These are phyloP conservation scores for Phlogophora meticulosa DNA, from an alignment of 2,888 invertebrate genomes.

Conservation along the genomic window DNA sequence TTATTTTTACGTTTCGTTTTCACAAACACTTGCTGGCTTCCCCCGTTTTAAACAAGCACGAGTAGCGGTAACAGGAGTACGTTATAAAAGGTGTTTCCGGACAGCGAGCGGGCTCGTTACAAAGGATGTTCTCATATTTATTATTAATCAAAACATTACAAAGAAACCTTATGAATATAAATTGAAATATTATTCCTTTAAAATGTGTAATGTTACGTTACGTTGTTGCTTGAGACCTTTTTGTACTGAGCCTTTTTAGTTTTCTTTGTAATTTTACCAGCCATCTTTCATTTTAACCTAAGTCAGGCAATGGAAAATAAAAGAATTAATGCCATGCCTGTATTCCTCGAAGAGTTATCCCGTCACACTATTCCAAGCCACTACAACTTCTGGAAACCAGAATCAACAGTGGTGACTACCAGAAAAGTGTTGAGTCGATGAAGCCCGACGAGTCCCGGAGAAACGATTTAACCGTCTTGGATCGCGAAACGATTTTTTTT, in stretches of 20 bases:
- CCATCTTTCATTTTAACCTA: no score
- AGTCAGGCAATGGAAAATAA: no score
- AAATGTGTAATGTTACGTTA: not conserved
- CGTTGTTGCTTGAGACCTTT: not conserved
- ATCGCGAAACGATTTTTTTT: no score
- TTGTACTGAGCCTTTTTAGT: not conserved
- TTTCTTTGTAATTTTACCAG: not conserved
- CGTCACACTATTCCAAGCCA: no score
- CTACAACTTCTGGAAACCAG: no score
- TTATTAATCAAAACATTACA: conserved; percentile 26
- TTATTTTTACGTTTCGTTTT: not conserved
- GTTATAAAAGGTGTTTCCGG: conserved; percentile 41
- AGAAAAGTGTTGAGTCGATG: no score
- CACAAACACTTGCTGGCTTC: not conserved
- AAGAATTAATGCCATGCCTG: no score
- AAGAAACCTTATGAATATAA: conserved; percentile 44
- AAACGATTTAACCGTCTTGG: no score
- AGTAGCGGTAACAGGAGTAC: not conserved
- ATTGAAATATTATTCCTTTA: conserved; percentile 22
- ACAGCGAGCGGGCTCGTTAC: conserved; percentile 16
- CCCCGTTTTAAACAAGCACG: not conserved
- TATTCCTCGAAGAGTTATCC: no score
- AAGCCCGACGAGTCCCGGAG: no score
- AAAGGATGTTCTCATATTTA: conserved; percentile 31
- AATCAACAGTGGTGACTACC: no score